Evolutionary conservation across 30 jellyfish, hydroid and myxozoan genomes (phyloP), one percentile per base, ranked within the genome.

Genomic region (Phacellophora camtschatica): DNA sequence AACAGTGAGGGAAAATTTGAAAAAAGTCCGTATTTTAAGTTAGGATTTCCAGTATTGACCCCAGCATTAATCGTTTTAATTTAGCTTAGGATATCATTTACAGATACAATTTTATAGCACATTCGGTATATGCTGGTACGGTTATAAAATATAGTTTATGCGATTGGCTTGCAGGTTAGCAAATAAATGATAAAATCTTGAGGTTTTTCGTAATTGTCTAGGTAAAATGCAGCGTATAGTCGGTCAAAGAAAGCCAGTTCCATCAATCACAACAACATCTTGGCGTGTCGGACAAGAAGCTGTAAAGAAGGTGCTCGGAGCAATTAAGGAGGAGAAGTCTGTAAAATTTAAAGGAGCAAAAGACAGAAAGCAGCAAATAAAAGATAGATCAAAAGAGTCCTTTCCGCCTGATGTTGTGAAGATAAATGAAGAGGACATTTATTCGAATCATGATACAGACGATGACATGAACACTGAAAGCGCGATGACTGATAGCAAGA

Each of bases 261-360:
- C 91, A n/a, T 64, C 89, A 10, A 89, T 89, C 13, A 48, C 97
- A 1, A 77, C 93, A 2, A 42, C 85, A 15, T 89, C 97, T 4
- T 89, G 97, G 97, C 83, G 97, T 8, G 84, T 75, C 13, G 97
- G 97, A 19, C 97, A 89, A 55, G 96, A 89, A 33, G 86, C 87
- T 29, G 96, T 62, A n/a, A 87, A 84, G 64, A 88, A 88, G 65
- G 86, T 67, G 13, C 34, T 57, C 25, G 71, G 64, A 25, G 81
- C 83, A 13, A 51, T 87, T 82, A 84, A 84, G 33, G 76, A 27
- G 2, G 35, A 73, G 16, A 72, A 58, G 35, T 51, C 20, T 46
- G 18, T 20, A 4, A 20, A 46, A n/a, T 5, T 37, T 36, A 30
- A 16, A 8, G 29, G 43, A 28, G 45, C 27, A 24, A 4, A 25